Evolutionary conservation across 2,113 vertebrate species (phyloP).

Genomic region (Ciconia maguari): DNA sequence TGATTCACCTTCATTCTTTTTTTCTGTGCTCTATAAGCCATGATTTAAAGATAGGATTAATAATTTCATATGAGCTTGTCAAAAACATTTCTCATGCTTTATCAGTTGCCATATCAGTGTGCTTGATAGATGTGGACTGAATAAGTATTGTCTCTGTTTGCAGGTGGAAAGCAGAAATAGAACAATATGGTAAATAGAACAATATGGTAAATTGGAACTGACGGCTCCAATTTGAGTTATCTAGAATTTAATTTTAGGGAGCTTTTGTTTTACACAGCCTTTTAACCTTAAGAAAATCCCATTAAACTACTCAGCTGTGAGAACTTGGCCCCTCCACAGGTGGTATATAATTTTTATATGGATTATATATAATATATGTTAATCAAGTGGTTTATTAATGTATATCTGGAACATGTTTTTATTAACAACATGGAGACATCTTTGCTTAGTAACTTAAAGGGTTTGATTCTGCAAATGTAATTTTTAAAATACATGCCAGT

Average conservation of each 20-base stretch:
- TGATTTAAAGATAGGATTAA: background rate
- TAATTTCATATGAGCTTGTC: background rate
- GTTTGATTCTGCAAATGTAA: background rate
- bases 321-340: background rate
- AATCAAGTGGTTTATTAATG: background rate
- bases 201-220: background rate
- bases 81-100: background rate
- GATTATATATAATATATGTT: background rate
- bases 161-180: background rate
- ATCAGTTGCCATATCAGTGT: background rate
- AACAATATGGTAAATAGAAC: background rate
- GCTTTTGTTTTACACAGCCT: background rate
- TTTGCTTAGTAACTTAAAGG: background rate
- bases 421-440: background rate
- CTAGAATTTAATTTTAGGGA: background rate
- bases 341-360: background rate
- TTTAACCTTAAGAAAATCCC: background rate
- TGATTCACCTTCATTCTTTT: background rate
- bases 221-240: background rate
- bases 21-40: background rate
- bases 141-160: background rate
- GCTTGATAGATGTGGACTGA: background rate
- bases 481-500: background rate
- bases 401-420: background rate
- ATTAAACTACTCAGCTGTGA: background rate